phyloP scores from a whole-genome alignment of 2,888 invertebrate genomes.

The Troides aeacus region DNA sequence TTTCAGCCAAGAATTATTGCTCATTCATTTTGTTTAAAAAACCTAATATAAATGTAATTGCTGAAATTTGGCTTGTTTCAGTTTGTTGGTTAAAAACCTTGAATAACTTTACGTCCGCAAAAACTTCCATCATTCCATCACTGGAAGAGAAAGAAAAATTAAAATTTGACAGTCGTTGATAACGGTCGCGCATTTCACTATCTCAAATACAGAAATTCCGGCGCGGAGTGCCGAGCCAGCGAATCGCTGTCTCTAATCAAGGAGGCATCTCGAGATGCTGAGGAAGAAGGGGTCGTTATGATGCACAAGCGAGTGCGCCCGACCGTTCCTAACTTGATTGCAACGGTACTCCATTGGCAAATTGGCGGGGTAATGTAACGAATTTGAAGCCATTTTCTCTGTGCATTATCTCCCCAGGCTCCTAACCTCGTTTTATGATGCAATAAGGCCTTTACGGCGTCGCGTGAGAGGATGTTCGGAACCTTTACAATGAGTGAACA shows the following conservation, averaged over 20 bases:
- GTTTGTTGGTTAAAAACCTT: no score
- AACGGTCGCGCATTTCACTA: no score
- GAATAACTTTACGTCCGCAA: no score
- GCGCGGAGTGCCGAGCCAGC: conserved; percentile 33
- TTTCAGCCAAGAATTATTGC: no score
- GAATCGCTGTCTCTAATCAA: conserved; percentile 40
- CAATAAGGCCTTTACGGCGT: conserved; percentile 7
- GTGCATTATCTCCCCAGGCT: conserved; percentile 28
- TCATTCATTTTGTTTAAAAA: no score
- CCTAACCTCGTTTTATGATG: conserved; percentile 21
- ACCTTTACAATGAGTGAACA: neutral
- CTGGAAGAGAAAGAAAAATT: no score
- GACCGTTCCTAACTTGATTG: conserved; percentile 39
- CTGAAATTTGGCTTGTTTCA: no score
- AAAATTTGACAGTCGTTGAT: no score
- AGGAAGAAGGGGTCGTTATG: conserved; percentile 38
- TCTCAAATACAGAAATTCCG: conserved; percentile 30
- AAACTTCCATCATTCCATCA: no score
- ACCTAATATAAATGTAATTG: no score
- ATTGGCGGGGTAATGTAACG: conserved; percentile 34
- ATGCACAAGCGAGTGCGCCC: conserved; percentile 35
- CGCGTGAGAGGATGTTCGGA: neutral
- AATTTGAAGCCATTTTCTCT: conserved; percentile 34
- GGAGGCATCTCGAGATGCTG: conserved; percentile 36
- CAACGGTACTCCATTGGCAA: conserved; percentile 37